phyloP scores from a whole-genome alignment of 2,888 invertebrate species.

The Polydrusus tereticollis region DNA sequence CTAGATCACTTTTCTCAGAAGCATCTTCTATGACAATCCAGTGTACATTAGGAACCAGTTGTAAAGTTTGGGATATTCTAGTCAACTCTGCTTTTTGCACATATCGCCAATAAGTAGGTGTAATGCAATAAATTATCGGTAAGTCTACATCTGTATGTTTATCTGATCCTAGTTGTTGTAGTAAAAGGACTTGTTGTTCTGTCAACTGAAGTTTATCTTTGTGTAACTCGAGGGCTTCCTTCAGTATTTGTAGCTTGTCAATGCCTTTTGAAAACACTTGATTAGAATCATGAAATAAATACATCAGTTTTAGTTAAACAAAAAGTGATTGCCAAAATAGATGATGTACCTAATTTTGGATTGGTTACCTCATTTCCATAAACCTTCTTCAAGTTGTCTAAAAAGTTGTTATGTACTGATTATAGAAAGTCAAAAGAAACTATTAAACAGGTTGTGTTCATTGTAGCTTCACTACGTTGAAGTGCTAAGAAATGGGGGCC shows the following conservation, averaged over 20 bases:
- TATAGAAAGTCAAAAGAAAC: too few relatives aligned
- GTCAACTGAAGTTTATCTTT: slow-evolving; percentile 62
- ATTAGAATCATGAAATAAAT: too few relatives aligned
- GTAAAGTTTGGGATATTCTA: slow-evolving; percentile 88
- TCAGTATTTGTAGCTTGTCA: slow-evolving; percentile 58
- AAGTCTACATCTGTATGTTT: slow-evolving; percentile 47
- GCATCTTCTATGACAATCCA: slow-evolving; percentile 96
- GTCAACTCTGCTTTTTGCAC: slow-evolving; percentile 96
- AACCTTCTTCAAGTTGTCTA: too few relatives aligned
- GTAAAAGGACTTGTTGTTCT: slow-evolving; percentile 60
- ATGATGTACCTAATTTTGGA: too few relatives aligned
- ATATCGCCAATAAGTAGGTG: slow-evolving; percentile 90
- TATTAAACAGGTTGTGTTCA: too few relatives aligned
- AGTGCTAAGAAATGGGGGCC: too few relatives aligned
- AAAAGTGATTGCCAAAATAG: too few relatives aligned
- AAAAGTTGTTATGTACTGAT: too few relatives aligned
- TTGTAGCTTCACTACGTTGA: too few relatives aligned
- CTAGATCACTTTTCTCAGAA: slow-evolving; percentile 76
- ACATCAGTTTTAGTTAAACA: too few relatives aligned
- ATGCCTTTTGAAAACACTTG: slow-evolving; percentile 55
- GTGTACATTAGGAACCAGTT: slow-evolving; percentile 88
- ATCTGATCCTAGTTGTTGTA: slow-evolving; percentile 58
- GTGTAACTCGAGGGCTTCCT: slow-evolving; percentile 59
- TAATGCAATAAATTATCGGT: slow-evolving; percentile 90
- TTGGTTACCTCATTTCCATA: too few relatives aligned